Evolutionary conservation across 2,888 invertebrate genomes (phyloP).

Genomic region (Hermodice carunculata): DNA sequence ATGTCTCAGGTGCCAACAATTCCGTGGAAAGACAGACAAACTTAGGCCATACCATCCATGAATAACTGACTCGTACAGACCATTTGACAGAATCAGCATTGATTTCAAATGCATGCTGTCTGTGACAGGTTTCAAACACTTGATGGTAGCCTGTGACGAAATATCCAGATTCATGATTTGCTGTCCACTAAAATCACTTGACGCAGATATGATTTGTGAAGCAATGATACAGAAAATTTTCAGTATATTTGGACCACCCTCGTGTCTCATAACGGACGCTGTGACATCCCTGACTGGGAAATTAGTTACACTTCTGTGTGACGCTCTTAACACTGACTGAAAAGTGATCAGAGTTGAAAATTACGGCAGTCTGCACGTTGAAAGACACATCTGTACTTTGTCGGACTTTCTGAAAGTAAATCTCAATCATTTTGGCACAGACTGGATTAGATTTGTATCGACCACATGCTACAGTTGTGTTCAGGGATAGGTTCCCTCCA

Average conservation of each 20-base stretch:
- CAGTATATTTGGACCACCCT: not conserved
- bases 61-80: not conserved
- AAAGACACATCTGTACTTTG: too few relatives aligned
- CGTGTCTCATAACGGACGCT: not conserved
- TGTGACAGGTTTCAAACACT: not conserved
- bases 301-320: not conserved
- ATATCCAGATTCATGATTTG: not conserved
- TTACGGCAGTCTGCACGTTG: too few relatives aligned
- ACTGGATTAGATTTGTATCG: too few relatives aligned
- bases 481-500: too few relatives aligned
- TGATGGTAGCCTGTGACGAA: not conserved
- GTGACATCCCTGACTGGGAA: not conserved
- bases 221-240: not conserved
- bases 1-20: slow-evolving; percentile 1
- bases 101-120: slow-evolving; percentile 7
- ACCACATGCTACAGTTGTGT: too few relatives aligned
- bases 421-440: too few relatives aligned
- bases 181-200: not conserved
- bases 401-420: too few relatives aligned
- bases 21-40: not conserved
- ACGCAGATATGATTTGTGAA: not conserved
- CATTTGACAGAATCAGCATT: not conserved
- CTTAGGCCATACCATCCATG: not conserved
- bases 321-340: too few relatives aligned
- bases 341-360: too few relatives aligned